Percentiles rank a stretch among this genome's conserved stretches.
These are phyloP conservation scores for Trissolcus japonicus DNA, from an alignment of 2,888 invertebrate genomes.

Conservation along the genomic window DNA sequence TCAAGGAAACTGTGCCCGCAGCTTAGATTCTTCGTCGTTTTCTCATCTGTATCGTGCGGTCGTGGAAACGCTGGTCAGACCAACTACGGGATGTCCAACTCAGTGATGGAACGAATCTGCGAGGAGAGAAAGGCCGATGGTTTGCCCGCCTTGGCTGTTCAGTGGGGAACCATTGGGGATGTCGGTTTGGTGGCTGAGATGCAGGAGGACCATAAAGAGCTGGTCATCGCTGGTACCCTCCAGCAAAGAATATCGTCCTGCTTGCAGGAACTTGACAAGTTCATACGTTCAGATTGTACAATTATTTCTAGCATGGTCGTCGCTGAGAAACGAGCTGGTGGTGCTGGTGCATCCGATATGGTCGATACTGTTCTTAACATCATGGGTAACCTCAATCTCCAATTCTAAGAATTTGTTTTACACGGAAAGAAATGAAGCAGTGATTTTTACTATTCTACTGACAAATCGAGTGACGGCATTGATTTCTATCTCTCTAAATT, in stretches of 20 bases:
- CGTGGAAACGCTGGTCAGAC: slow-evolving; percentile 82
- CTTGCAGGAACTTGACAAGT: slow-evolving; percentile 83
- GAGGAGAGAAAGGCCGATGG: slow-evolving; percentile 74
- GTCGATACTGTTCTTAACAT: slow-evolving; percentile 85
- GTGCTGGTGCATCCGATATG: slow-evolving; percentile 81
- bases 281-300: slow-evolving; percentile 81
- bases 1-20: slow-evolving; percentile 53
- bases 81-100: slow-evolving; percentile 81
- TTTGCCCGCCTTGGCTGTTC: slow-evolving; percentile 52
- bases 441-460: no score
- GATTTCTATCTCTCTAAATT: no score
- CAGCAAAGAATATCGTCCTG: slow-evolving; percentile 92
- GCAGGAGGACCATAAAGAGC: slow-evolving; percentile 83
- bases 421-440: no score
- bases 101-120: slow-evolving; percentile 80
- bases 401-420: no score
- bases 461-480: no score
- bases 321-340: slow-evolving; percentile 85
- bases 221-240: slow-evolving; percentile 87
- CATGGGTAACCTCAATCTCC: slow-evolving; percentile 68
- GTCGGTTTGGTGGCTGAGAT: slow-evolving; percentile 88
- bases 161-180: slow-evolving; percentile 58
- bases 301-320: slow-evolving; percentile 91
- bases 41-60: slow-evolving; percentile 82
- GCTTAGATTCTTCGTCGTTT: slow-evolving; percentile 80